phyloP scores from a whole-genome alignment of 2,113 vertebrate genomes.

The Penelope pileata region DNA sequence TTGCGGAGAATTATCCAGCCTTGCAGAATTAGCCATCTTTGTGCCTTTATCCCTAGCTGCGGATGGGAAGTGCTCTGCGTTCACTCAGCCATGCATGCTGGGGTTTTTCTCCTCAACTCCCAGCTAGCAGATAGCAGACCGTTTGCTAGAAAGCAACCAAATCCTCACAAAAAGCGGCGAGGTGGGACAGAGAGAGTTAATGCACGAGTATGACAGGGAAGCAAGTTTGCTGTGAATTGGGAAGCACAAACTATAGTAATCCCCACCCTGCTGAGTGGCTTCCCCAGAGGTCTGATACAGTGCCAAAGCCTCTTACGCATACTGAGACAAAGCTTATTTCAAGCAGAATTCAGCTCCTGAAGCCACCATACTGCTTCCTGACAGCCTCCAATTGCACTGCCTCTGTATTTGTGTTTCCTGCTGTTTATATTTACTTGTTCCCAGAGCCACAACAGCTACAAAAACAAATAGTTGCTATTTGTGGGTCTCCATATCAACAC shows the following conservation, averaged over 20 bases:
- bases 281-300: slow-evolving; percentile 83
- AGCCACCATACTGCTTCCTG: slow-evolving; percentile 77
- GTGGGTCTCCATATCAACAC: slow-evolving; percentile 63
- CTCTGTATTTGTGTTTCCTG: slow-evolving; percentile 80
- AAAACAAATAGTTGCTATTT: slow-evolving; percentile 80
- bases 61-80: not conserved
- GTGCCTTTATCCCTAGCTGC: not conserved
- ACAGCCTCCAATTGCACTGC: slow-evolving; percentile 74
- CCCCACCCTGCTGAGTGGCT: slow-evolving; percentile 80
- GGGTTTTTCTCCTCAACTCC: not conserved
- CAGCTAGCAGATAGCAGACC: slow-evolving; percentile 16
- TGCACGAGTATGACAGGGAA: slow-evolving; percentile 60
- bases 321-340: slow-evolving; percentile 84
- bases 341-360: slow-evolving; percentile 75
- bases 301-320: slow-evolving; percentile 79
- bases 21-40: slow-evolving; percentile 51
- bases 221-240: slow-evolving; percentile 79
- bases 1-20: slow-evolving; percentile 16
- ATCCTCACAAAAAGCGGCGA: not conserved
- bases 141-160: slow-evolving; percentile 17
- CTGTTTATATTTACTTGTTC: slow-evolving; percentile 85
- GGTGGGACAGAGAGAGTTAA: slow-evolving; percentile 75
- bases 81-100: not conserved
- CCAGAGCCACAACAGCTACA: slow-evolving; percentile 77
- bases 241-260: slow-evolving; percentile 81